Conservation (phyloP, 2,797 vertebrate species). For the Ataeniobius toweri region DNA sequence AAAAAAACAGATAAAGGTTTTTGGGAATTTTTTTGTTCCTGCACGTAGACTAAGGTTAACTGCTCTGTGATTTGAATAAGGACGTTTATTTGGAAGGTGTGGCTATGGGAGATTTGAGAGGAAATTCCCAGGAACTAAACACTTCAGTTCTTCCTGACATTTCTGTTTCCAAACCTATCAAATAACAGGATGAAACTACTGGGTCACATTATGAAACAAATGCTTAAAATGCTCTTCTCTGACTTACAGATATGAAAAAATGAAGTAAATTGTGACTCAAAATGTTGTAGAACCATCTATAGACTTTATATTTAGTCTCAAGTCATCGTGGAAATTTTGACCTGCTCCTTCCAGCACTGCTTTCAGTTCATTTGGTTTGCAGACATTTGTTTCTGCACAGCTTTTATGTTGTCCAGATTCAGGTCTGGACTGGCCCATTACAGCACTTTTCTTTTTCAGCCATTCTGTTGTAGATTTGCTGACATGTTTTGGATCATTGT, state of each 20-base stretch:
- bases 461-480: not conserved
- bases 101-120: slow-evolving; percentile 50
- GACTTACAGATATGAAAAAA: not conserved
- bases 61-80: slow-evolving; percentile 52
- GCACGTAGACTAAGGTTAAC: slow-evolving; percentile 26
- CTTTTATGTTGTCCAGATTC: no score
- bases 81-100: slow-evolving; percentile 68
- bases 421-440: no score
- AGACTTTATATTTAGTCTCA: not conserved
- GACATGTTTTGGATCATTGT: not conserved
- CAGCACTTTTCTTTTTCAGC: not conserved
- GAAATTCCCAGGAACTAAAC: slow-evolving; percentile 72
- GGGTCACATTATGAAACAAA: not conserved
- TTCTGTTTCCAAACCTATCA: slow-evolving; percentile 31
- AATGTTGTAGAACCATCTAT: not conserved
- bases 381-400: not conserved
- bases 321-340: not conserved
- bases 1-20: slow-evolving; percentile 33
- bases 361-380: not conserved
- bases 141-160: slow-evolving; percentile 64
- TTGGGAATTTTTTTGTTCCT: slow-evolving; percentile 27
- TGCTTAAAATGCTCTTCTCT: not conserved
- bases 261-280: not conserved
- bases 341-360: not conserved
- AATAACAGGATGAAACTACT: not conserved